Evolutionary conservation across 2,113 vertebrate genomes (phyloP), one percentile per base, ranked within the genome.

Genomic region (Thoracochromis brauschi): DNA sequence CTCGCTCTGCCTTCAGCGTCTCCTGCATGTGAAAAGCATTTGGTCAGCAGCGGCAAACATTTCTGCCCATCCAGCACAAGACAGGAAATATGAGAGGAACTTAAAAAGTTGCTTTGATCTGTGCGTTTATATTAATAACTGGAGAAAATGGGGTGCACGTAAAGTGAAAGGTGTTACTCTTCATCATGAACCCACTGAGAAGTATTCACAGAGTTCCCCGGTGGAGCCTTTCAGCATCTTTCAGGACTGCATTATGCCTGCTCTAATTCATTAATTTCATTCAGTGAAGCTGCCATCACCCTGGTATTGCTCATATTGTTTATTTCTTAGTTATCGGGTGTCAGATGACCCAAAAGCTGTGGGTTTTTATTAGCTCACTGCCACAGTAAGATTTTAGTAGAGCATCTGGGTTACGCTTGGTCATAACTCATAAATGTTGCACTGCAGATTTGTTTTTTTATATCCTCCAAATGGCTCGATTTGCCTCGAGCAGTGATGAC

Each of bases 41-140:
- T 87, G 75, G 88, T 94, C 91, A 92, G 89, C 91, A 91, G 47
- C n/a, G 33, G 51, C 55, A 80, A 87, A 86, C 60, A 71, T 82
- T 81, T 57, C 45, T 87, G 80, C 54, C 38, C 10, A 65, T 85
- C 47, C 80, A 83, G 63, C 82, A 81, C 45, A 84, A 38, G 31
- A 83, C 35, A 65, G 19, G 54, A 60, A 57, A 42, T 65, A 21
- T 9, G 5, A 73, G 71, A 78, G 10, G 45, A 78, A 78, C 73
- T 51, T 78, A 51, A 78, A 49, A 19, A 49, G 17, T 33, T 78
- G 73, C 73, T 78, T 78, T 51, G 26, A 78, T 51, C 45, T 5
- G 26, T 78, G 24, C 4, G 16, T 78, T 31, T 19, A 49, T 49
- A 78, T 78, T 78, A 78, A 8, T 78, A 78, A 49, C 45, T 31